phyloP scores from a whole-genome alignment of 2,888 invertebrate genomes.

The Oscheius myriophilus region DNA sequence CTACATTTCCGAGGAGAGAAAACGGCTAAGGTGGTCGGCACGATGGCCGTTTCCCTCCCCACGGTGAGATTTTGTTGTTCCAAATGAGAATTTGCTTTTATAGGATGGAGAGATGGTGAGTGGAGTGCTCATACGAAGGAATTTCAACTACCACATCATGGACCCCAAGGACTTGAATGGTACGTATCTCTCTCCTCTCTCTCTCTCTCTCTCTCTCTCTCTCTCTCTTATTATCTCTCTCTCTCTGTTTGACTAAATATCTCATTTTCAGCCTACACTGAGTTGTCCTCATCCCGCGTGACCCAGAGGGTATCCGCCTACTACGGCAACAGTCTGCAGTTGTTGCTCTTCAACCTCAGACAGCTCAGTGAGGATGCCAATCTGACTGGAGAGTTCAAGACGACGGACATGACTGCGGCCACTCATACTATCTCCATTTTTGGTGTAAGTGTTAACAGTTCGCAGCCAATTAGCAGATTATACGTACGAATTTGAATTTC shows the following conservation, averaged over 20 bases:
- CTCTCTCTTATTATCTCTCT: not conserved
- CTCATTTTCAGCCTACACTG: slow-evolving; percentile 86
- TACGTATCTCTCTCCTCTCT: slow-evolving; percentile 3
- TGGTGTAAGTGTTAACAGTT: slow-evolving; percentile 51
- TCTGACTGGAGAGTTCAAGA: slow-evolving; percentile 41
- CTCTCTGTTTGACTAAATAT: not conserved
- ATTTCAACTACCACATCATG: slow-evolving; percentile 96
- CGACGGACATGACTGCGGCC: slow-evolving; percentile 39
- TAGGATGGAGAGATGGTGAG: slow-evolving; percentile 82
- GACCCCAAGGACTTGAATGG: slow-evolving; percentile 84
- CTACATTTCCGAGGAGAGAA: slow-evolving; percentile 96
- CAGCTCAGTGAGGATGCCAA: slow-evolving; percentile 55
- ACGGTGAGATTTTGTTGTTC: slow-evolving; percentile 66
- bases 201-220: slow-evolving; percentile 3
- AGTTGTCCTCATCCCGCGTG: slow-evolving; percentile 90
- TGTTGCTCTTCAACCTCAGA: slow-evolving; percentile 73
- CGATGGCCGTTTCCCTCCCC: slow-evolving; percentile 85
- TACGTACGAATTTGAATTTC: too few relatives aligned
- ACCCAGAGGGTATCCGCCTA: slow-evolving; percentile 90
- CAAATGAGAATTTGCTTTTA: slow-evolving; percentile 2
- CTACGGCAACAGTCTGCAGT: slow-evolving; percentile 81
- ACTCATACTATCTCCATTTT: slow-evolving; percentile 59
- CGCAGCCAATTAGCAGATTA: too few relatives aligned
- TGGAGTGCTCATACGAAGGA: slow-evolving; percentile 92
- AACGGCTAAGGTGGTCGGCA: slow-evolving; percentile 96